phyloP scores from a whole-genome alignment of 2,797 vertebrate genomes.

The Xenopus petersii region DNA sequence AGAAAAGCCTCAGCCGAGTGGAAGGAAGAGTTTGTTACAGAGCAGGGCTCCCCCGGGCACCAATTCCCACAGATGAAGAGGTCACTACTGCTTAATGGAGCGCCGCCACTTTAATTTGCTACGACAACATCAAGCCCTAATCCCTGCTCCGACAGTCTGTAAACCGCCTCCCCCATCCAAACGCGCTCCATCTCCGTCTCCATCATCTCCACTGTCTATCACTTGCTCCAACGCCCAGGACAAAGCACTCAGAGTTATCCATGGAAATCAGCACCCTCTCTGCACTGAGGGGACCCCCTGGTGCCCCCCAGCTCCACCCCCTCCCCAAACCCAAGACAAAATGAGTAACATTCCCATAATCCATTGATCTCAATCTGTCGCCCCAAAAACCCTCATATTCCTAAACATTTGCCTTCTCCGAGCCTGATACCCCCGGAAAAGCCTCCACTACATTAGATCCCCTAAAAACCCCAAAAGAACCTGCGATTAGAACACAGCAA shows the following conservation, averaged over 20 bases:
- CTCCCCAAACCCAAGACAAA: slow-evolving; percentile 55
- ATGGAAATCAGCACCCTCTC: slow-evolving; percentile 60
- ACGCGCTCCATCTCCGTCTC: slow-evolving; percentile 45
- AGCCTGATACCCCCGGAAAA: too few relatives aligned
- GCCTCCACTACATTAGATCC: too few relatives aligned
- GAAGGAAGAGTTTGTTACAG: slow-evolving; percentile 56
- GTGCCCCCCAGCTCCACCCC: slow-evolving; percentile 21
- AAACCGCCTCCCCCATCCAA: slow-evolving; percentile 73
- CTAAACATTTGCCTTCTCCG: too few relatives aligned
- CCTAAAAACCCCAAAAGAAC: too few relatives aligned
- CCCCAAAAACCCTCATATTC: slow-evolving; percentile 27
- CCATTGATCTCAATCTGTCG: slow-evolving; percentile 69
- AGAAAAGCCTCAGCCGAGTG: background rate
- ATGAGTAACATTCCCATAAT: slow-evolving; percentile 78
- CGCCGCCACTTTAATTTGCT: slow-evolving; percentile 86
- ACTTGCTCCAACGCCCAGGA: too few relatives aligned
- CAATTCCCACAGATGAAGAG: slow-evolving; percentile 84
- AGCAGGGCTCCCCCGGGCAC: slow-evolving; percentile 66
- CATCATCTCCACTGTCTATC: too few relatives aligned
- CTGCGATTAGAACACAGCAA: too few relatives aligned
- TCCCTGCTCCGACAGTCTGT: slow-evolving; percentile 74
- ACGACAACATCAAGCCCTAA: slow-evolving; percentile 98
- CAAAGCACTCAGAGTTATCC: slow-evolving; percentile 58
- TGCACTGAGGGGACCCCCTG: slow-evolving; percentile 53
- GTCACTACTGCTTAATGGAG: slow-evolving; percentile 81